Percentiles rank a stretch among this genome's conserved stretches.
phyloP scores from a whole-genome alignment of 1,140 invertebrate species.

The Dendroctonus ponderosae region DNA sequence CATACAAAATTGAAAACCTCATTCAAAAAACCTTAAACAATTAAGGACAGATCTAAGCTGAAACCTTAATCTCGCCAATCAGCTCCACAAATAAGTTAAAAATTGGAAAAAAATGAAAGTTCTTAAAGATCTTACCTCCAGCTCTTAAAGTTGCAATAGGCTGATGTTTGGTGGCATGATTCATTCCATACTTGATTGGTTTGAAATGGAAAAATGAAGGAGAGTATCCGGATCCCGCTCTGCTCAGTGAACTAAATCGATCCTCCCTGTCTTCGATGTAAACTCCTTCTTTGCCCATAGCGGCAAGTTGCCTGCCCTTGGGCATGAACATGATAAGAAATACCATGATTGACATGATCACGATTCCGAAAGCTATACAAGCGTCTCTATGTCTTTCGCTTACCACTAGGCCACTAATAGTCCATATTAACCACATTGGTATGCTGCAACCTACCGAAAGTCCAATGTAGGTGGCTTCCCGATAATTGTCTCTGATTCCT shows the following conservation, averaged over 20 bases:
- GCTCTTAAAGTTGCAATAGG: conserved; percentile 60
- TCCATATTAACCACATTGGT: conserved; percentile 86
- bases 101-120: neutral
- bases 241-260: conserved; percentile 70
- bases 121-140: conserved; percentile 60
- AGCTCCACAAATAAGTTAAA: too few species aligned
- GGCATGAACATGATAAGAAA: conserved; percentile 93
- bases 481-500: conserved; percentile 88
- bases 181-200: conserved; percentile 68
- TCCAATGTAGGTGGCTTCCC: conserved; percentile 87
- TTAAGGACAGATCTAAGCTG: too few species aligned
- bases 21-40: too few species aligned
- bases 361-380: conserved; percentile 82
- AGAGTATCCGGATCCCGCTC: conserved; percentile 78
- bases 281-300: conserved; percentile 76
- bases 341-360: conserved; percentile 77
- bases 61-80: too few species aligned
- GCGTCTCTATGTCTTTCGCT: conserved; percentile 78
- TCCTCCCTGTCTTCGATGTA: conserved; percentile 77
- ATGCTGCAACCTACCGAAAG: conserved; percentile 79
- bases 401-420: conserved; percentile 69
- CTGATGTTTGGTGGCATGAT: conserved; percentile 53
- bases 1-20: too few species aligned
- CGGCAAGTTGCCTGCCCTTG: conserved; percentile 86
- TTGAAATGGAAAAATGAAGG: conserved; percentile 91